Evolutionary conservation across 2,113 vertebrate genomes (phyloP).

Genomic region (Origma solitaria): DNA sequence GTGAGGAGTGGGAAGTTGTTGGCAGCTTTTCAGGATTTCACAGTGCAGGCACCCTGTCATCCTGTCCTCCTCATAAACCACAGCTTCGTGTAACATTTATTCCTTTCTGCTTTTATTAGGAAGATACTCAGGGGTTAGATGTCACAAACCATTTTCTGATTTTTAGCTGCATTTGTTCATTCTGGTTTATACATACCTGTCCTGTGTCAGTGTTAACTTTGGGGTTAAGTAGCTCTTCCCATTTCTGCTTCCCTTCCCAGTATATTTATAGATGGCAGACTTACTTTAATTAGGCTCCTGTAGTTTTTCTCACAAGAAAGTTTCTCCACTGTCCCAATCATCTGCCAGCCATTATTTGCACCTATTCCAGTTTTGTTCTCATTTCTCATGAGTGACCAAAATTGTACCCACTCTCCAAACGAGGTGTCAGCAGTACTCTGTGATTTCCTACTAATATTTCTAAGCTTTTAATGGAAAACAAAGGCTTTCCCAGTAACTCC

Average conservation of each 20-base stretch:
- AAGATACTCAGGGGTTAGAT: neutral
- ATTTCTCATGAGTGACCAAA: neutral
- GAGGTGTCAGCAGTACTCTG: neutral
- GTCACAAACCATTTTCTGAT: neutral
- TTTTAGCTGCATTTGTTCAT: neutral
- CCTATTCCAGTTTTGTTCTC: neutral
- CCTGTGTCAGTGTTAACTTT: neutral
- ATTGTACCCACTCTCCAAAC: neutral
- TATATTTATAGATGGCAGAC: neutral
- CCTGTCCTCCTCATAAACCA: neutral
- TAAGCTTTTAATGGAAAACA: neutral
- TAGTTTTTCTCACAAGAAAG: neutral
- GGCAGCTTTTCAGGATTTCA: neutral
- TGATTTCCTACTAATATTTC: neutral
- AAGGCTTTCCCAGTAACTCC: neutral
- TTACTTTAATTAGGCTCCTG: neutral
- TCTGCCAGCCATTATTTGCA: neutral
- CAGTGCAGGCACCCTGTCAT: neutral
- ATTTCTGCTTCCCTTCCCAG: neutral
- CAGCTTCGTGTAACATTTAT: accelerated
- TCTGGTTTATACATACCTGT: neutral
- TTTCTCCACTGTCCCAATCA: neutral
- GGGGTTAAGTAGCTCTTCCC: neutral
- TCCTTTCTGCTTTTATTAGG: neutral
- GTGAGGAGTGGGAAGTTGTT: neutral